phyloP scores from a whole-genome alignment of 2,113 vertebrate species.

The Meleagris gallopavo region DNA sequence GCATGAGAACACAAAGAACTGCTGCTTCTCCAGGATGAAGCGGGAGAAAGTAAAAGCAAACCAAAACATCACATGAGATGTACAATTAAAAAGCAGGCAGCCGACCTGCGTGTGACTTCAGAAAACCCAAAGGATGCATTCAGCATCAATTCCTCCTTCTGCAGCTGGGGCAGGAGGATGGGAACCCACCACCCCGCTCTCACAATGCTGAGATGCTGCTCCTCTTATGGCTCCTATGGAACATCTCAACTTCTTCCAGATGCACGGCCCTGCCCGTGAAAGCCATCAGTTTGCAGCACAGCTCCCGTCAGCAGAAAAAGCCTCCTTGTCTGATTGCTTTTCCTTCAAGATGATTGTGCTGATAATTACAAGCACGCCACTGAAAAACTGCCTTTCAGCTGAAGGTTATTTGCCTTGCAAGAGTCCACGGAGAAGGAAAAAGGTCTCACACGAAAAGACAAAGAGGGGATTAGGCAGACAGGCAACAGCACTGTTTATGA shows the following conservation, averaged over 20 bases:
- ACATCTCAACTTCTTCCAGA: neutral
- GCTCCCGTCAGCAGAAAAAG: neutral
- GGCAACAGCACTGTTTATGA: neutral
- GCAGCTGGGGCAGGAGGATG: neutral
- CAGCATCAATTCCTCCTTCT: neutral
- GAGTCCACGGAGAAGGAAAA: neutral
- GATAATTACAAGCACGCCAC: neutral
- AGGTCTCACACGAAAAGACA: neutral
- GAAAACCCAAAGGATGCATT: fast-evolving
- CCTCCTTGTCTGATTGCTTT: neutral
- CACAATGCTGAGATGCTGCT: fast-evolving
- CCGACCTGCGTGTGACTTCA: neutral
- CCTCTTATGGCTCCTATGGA: neutral
- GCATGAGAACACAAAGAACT: neutral
- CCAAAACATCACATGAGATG: neutral
- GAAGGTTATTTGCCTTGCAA: neutral
- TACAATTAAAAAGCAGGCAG: neutral
- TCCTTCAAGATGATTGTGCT: neutral
- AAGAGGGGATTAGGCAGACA: neutral
- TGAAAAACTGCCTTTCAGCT: neutral
- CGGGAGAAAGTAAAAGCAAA: neutral
- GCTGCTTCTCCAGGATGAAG: neutral
- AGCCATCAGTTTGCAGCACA: neutral
- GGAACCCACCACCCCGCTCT: neutral
- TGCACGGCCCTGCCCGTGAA: neutral